phyloP scores from a whole-genome alignment of 2,888 invertebrate species.

The Melangyna quadrimaculata region DNA sequence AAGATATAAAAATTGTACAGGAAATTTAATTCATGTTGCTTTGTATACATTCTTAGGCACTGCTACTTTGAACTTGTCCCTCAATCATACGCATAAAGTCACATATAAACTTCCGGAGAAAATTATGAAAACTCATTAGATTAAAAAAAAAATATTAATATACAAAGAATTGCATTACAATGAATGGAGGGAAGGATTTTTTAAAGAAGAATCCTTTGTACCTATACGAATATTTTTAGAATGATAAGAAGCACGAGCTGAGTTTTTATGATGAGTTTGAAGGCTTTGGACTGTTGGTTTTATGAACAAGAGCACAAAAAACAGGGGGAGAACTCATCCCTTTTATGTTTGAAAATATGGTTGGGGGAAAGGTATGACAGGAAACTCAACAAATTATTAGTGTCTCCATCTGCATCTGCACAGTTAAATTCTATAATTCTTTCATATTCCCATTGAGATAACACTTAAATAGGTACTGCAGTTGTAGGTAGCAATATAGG shows the following conservation, averaged over 20 bases:
- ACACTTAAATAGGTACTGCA: no score
- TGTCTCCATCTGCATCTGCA: conserved; percentile 22
- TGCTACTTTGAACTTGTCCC: conserved; percentile 29
- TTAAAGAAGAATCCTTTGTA: conserved; percentile 22
- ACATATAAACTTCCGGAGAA: conserved; percentile 60
- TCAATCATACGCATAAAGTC: background rate
- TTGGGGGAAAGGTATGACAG: conserved; percentile 40
- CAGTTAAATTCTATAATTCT: background rate
- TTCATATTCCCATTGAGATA: conserved; percentile 31
- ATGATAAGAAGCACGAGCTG: conserved; percentile 27
- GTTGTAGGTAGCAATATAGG: no score
- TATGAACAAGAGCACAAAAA: background rate
- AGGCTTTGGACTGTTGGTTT: background rate
- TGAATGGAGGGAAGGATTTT: background rate
- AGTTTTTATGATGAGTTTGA: background rate
- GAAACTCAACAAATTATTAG: conserved; percentile 51
- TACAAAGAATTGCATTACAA: background rate
- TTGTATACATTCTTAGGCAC: background rate
- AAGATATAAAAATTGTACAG: conserved; percentile 27
- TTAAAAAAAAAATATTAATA: background rate
- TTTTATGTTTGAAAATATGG: background rate
- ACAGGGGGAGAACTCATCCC: conserved; percentile 20
- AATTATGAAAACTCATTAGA: background rate
- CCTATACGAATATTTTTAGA: conserved; percentile 23
- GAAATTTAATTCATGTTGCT: conserved; percentile 42